Evolutionary conservation across 2,888 invertebrate species (phyloP).

Genomic region (Neelides folsomi): DNA sequence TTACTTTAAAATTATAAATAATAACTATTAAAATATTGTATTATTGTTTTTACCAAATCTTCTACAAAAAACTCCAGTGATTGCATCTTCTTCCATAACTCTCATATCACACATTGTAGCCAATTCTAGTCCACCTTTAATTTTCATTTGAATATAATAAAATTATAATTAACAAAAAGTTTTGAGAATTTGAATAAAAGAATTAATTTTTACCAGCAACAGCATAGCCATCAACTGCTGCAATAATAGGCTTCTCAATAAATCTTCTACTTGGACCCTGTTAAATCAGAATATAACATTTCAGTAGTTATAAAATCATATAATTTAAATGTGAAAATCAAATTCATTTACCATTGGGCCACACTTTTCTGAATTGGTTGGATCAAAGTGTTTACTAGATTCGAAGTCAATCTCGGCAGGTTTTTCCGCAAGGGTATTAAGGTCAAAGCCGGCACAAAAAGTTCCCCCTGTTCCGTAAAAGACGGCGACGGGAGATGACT

Average conservation of each 20-base stretch:
- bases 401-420: constrained; percentile 25
- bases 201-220: constrained; percentile 60
- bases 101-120: constrained; percentile 82
- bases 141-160: too few species aligned
- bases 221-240: constrained; percentile 78
- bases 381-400: constrained; percentile 9
- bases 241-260: constrained; percentile 73
- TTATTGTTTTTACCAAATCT: constrained; percentile 60
- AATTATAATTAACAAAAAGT: too few species aligned
- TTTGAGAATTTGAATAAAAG: too few species aligned
- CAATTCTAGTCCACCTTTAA: constrained; percentile 59
- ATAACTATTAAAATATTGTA: too few species aligned
- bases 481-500: constrained; percentile 55
- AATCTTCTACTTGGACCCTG: constrained; percentile 56
- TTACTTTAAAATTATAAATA: too few species aligned
- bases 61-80: constrained; percentile 70
- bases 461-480: constrained; percentile 83
- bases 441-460: constrained; percentile 85
- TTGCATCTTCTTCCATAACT: constrained; percentile 70
- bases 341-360: constrained; percentile 43
- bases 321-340: too few species aligned
- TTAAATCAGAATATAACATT: too few species aligned
- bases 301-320: too few species aligned
- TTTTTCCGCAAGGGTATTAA: constrained; percentile 53
- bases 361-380: constrained; percentile 34